These are phyloP conservation scores for Galemys pyrenaicus DNA, from an alignment of 2,113 vertebrate species.

Conservation along the genomic window DNA sequence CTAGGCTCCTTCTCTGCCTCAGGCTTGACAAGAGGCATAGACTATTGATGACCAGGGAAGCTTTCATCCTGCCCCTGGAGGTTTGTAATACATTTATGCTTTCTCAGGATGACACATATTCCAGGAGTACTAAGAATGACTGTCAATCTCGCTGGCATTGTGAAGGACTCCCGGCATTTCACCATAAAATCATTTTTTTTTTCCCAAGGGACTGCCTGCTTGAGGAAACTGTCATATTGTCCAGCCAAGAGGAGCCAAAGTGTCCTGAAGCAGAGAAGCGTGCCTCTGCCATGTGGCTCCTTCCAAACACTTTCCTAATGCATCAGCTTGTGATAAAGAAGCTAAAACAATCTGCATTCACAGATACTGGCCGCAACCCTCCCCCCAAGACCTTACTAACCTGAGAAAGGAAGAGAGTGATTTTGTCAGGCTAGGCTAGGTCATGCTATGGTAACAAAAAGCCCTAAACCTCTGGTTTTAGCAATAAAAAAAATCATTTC, in stretches of 20 bases:
- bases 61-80: conserved; percentile 65
- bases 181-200: conserved; percentile 58
- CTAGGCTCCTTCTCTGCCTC: conserved; percentile 45
- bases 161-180: conserved; percentile 61
- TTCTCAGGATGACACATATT: conserved; percentile 66
- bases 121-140: conserved; percentile 56
- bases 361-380: background rate
- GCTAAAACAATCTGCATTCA: background rate
- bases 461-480: background rate
- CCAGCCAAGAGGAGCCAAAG: conserved; percentile 51
- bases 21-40: conserved; percentile 62
- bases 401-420: background rate
- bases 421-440: background rate
- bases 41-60: conserved; percentile 50
- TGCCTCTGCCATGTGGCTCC: background rate
- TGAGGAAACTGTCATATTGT: conserved; percentile 48
- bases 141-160: conserved; percentile 66
- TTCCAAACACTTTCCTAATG: background rate
- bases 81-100: conserved; percentile 71
- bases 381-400: background rate
- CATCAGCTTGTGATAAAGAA: conserved; percentile 6
- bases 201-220: conserved; percentile 55
- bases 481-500: background rate
- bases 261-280: conserved; percentile 12
- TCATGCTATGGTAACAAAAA: background rate